Evolutionary conservation across 1,140 invertebrate genomes (phyloP).

Genomic region (Lepeophtheirus salmonis): DNA sequence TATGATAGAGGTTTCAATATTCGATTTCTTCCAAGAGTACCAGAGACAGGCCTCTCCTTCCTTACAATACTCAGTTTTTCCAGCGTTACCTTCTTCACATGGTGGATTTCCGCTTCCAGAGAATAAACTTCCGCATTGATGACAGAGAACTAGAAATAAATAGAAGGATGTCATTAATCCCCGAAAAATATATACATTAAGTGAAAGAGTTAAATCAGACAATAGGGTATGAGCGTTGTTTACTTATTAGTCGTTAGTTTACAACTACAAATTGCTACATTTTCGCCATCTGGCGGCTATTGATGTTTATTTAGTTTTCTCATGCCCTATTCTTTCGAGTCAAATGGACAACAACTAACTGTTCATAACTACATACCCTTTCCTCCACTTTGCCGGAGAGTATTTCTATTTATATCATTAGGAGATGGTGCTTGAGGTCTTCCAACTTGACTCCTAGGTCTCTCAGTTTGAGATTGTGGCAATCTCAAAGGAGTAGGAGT

Average conservation of each 20-base stretch:
- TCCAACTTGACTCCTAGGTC: not conserved
- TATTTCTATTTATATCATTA: not conserved
- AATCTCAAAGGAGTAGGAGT: not conserved
- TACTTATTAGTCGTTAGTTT: no score
- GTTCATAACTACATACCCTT: no score
- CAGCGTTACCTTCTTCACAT: not conserved
- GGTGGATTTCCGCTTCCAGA: not conserved
- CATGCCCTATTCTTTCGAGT: no score
- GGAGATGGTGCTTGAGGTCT: not conserved
- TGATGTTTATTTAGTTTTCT: no score
- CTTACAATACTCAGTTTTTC: not conserved
- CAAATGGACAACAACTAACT: no score
- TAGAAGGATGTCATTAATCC: no score
- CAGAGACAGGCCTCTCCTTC: conserved; percentile 16
- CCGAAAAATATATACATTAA: no score
- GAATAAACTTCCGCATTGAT: conserved; percentile 16
- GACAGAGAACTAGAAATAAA: conserved; percentile 2
- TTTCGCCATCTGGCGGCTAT: no score
- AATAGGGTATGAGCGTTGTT: no score
- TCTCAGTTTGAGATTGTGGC: not conserved
- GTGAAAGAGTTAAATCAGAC: no score
- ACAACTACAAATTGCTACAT: no score
- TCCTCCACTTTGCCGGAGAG: not conserved
- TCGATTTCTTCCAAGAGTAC: conserved; percentile 17
- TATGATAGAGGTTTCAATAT: conserved; percentile 5